Conservation (phyloP, 2,113 vertebrate genomes). For the Triplophysa siluroides region DNA sequence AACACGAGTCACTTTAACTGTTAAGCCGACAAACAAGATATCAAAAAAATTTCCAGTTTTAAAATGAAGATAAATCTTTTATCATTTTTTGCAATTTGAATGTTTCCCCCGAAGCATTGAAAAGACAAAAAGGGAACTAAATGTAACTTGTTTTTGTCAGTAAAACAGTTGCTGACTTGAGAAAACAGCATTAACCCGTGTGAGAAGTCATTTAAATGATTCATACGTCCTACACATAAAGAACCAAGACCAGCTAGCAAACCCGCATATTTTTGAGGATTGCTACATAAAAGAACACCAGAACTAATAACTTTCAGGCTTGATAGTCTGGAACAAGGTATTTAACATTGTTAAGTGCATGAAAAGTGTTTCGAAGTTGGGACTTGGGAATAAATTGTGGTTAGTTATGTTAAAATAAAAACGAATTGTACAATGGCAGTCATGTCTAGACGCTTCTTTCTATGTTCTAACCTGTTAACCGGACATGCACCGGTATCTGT, state of each 20-base stretch:
- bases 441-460: not conserved
- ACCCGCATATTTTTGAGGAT: conserved; percentile 20
- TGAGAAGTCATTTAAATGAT: conserved; percentile 3
- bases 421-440: not conserved
- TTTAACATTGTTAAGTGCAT: not conserved
- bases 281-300: not conserved
- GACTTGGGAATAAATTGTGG: not conserved
- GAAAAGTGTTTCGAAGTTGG: not conserved
- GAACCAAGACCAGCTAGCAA: conserved; percentile 43
- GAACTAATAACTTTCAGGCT: not conserved
- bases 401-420: not conserved
- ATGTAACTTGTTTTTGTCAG: conserved; percentile 27
- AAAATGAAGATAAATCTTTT: conserved; percentile 16
- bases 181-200: not conserved
- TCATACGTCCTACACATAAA: not conserved
- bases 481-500: not conserved
- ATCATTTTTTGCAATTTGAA: not conserved
- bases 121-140: not conserved
- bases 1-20: not conserved
- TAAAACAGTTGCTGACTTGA: conserved; percentile 35
- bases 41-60: not conserved
- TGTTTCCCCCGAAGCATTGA: conserved; percentile 1
- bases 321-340: not conserved
- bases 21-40: conserved; percentile 3
- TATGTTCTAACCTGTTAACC: conserved; percentile 12